phyloP scores from a whole-genome alignment of 2,113 vertebrate genomes.

The Boulengeromyrus knoepffleri region DNA sequence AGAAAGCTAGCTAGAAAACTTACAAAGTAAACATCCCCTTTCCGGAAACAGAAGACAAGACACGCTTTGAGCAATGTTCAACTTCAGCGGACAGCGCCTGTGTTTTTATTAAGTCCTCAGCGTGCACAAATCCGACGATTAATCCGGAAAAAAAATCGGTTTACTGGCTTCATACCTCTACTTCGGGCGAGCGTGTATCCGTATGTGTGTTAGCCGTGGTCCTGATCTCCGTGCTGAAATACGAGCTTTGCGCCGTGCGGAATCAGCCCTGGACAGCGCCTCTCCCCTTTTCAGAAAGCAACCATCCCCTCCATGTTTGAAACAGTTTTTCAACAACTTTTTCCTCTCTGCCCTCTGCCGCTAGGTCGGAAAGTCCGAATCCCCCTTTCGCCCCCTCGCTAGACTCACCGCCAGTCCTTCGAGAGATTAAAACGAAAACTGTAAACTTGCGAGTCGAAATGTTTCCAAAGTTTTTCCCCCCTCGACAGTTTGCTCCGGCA shows the following conservation, averaged over 20 bases:
- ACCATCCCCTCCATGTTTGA: slow-evolving; percentile 58
- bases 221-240: slow-evolving; percentile 48
- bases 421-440: not conserved
- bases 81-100: slow-evolving; percentile 1
- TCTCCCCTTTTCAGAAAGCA: slow-evolving; percentile 45
- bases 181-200: not conserved
- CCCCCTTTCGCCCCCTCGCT: not conserved
- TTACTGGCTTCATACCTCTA: not conserved
- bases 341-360: slow-evolving; percentile 5
- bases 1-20: not conserved
- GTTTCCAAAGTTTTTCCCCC: not conserved
- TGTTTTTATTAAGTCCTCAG: not conserved
- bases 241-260: slow-evolving; percentile 38
- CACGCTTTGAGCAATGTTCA: not conserved
- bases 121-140: not conserved
- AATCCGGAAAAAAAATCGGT: not conserved
- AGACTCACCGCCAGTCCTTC: slow-evolving; percentile 27
- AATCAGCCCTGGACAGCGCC: slow-evolving; percentile 86
- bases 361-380: not conserved
- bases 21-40: slow-evolving; percentile 23
- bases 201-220: slow-evolving; percentile 62
- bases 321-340: slow-evolving; percentile 34
- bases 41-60: slow-evolving; percentile 27
- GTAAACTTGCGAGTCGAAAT: not conserved
- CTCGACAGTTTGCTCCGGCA: slow-evolving; percentile 34